These are phyloP conservation scores for Pristionchus maxplancki DNA, from an alignment of 2,888 invertebrate genomes.

Conservation along the genomic window DNA sequence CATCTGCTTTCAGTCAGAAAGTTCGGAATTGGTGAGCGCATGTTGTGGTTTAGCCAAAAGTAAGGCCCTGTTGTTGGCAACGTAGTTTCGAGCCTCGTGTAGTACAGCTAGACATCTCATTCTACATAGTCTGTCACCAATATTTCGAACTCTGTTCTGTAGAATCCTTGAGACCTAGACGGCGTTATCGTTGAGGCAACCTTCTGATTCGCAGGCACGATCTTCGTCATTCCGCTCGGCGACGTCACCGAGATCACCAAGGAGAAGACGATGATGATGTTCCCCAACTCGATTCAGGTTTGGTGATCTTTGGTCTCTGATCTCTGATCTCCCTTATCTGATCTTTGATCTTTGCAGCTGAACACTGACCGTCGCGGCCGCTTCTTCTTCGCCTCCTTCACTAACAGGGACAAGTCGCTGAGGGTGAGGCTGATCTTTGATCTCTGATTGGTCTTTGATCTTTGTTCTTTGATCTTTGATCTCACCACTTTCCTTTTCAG, in stretches of 20 bases:
- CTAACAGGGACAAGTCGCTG: constrained; percentile 93
- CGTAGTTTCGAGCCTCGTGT: no score
- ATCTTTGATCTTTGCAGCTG: constrained; percentile 70
- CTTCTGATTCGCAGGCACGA: constrained; percentile 45
- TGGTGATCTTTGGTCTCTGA: neutral
- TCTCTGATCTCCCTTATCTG: neutral
- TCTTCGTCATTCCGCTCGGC: constrained; percentile 88
- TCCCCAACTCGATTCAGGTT: constrained; percentile 93
- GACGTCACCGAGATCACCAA: constrained; percentile 94
- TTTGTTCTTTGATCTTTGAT: neutral
- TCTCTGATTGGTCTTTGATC: neutral
- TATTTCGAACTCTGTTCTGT: no score
- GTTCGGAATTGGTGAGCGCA: no score
- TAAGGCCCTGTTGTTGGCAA: no score
- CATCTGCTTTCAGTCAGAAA: no score
- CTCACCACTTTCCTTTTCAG: neutral
- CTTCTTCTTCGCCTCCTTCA: constrained; percentile 94
- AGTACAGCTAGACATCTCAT: no score
- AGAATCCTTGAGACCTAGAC: no score
- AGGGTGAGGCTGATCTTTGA: constrained; percentile 89
- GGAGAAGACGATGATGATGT: constrained; percentile 90
- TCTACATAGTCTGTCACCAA: no score
- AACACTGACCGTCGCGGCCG: constrained; percentile 83
- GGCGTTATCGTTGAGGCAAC: no score
- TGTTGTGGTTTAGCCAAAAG: no score